phyloP scores from a whole-genome alignment of 2,113 vertebrate species.

The Edolisoma coerulescens region DNA sequence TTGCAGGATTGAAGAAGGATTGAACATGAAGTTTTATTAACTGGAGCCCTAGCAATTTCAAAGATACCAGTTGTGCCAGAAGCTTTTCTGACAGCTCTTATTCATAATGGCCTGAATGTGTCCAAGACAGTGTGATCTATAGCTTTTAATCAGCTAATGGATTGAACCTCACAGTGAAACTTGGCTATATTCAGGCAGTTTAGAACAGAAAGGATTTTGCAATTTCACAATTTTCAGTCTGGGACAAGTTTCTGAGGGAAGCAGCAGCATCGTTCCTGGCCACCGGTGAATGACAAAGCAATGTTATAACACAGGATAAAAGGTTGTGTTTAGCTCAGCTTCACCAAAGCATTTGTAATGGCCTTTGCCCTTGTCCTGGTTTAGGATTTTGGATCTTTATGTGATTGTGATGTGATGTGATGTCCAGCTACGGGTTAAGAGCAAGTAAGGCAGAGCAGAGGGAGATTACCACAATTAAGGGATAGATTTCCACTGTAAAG shows the following conservation, averaged over 20 bases:
- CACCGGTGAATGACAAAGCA: background rate
- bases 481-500: background rate
- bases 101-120: slow-evolving; percentile 63
- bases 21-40: slow-evolving; percentile 66
- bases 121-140: slow-evolving; percentile 61
- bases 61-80: slow-evolving; percentile 45
- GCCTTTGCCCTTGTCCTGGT: background rate
- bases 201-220: slow-evolving; percentile 42
- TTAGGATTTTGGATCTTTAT: background rate
- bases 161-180: slow-evolving; percentile 36
- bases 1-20: background rate
- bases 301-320: background rate
- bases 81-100: slow-evolving; percentile 64
- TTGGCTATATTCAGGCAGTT: slow-evolving; percentile 20
- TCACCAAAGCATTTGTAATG: background rate
- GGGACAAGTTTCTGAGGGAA: background rate
- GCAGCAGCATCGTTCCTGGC: background rate
- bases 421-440: background rate
- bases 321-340: background rate
- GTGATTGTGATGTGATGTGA: background rate
- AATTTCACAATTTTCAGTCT: background rate
- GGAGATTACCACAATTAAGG: background rate
- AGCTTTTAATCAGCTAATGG: slow-evolving; percentile 77
- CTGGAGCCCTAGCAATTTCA: slow-evolving; percentile 65
- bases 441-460: background rate